phyloP scores from a whole-genome alignment of 2,888 invertebrate genomes.

The Petrophora chlorosata region DNA sequence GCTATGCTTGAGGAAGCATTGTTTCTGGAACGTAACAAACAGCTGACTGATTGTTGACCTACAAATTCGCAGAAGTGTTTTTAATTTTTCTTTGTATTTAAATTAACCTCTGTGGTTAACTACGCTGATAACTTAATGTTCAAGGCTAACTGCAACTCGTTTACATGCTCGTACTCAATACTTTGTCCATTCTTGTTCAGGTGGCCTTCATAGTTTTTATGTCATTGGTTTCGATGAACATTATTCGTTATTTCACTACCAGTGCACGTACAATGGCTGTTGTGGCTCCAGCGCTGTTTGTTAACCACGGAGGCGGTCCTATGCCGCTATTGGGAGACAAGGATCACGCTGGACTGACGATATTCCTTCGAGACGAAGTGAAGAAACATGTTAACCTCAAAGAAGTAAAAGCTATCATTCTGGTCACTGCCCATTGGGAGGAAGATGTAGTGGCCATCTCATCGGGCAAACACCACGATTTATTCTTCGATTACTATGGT shows the following conservation, averaged over 20 bases:
- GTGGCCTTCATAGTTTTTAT: conserved; percentile 71
- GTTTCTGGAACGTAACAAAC: conserved; percentile 26
- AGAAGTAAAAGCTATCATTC: conserved; percentile 68
- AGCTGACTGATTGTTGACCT: conserved; percentile 30
- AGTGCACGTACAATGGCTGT: conserved; percentile 62
- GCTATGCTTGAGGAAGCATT: too few relatives aligned
- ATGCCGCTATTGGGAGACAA: conserved; percentile 71
- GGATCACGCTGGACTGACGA: conserved; percentile 66
- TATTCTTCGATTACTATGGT: conserved; percentile 77
- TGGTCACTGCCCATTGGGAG: conserved; percentile 79
- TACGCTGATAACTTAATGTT: conserved; percentile 38
- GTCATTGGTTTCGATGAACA: conserved; percentile 75
- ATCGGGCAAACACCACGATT: conserved; percentile 66
- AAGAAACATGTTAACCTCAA: conserved; percentile 68
- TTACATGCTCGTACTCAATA: conserved; percentile 76
- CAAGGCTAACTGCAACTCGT: conserved; percentile 37
- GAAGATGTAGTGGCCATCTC: conserved; percentile 71
- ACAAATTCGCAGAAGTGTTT: conserved; percentile 2
- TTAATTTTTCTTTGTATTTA: conserved; percentile 7
- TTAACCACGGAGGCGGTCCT: conserved; percentile 78
- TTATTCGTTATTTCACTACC: conserved; percentile 65
- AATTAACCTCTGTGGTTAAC: conserved; percentile 29
- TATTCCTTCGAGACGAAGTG: conserved; percentile 66
- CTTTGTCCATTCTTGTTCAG: conserved; percentile 67
- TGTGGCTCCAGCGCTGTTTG: conserved; percentile 73